These are phyloP conservation scores for Chaenocephalus aceratus DNA, from an alignment of 2,113 vertebrate genomes.

Conservation along the genomic window DNA sequence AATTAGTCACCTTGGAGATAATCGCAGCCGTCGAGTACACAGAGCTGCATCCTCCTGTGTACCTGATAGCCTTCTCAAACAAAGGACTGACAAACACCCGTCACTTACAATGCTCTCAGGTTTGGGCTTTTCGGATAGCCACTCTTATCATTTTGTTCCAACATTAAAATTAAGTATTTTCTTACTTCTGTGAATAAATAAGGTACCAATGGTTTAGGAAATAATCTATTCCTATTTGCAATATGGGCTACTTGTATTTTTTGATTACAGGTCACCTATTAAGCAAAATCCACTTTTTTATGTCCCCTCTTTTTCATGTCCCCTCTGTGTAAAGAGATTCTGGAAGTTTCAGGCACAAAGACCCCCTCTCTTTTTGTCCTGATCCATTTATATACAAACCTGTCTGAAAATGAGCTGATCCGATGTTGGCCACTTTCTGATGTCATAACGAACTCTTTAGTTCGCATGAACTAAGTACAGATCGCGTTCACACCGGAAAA, in stretches of 20 bases:
- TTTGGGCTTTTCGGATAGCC: background rate
- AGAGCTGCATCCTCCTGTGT: constrained; percentile 44
- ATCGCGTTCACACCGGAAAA: too few species aligned
- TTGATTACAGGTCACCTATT: too few species aligned
- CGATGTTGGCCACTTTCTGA: too few species aligned
- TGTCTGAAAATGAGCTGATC: too few species aligned
- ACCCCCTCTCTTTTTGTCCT: too few species aligned
- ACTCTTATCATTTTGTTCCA: background rate
- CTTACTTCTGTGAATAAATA: background rate
- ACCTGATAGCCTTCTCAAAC: constrained; percentile 50
- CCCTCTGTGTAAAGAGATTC: too few species aligned
- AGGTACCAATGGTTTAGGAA: background rate
- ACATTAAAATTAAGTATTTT: background rate
- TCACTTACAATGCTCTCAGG: constrained; percentile 5
- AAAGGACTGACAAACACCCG: constrained; percentile 41
- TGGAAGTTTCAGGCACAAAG: too few species aligned
- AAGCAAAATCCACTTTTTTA: too few species aligned
- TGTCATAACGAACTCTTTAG: too few species aligned
- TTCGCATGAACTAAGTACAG: too few species aligned
- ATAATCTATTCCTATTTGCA: background rate
- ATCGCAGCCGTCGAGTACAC: constrained; percentile 64
- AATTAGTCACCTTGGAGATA: constrained; percentile 81
- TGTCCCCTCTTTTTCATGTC: too few species aligned
- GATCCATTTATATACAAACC: too few species aligned
- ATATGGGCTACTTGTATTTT: background rate